A percentile compares a stretch with the other conserved stretches of the same genome.
phyloP scores from a whole-genome alignment of 2,797 vertebrate genomes.

The Sebastes diaconus region DNA sequence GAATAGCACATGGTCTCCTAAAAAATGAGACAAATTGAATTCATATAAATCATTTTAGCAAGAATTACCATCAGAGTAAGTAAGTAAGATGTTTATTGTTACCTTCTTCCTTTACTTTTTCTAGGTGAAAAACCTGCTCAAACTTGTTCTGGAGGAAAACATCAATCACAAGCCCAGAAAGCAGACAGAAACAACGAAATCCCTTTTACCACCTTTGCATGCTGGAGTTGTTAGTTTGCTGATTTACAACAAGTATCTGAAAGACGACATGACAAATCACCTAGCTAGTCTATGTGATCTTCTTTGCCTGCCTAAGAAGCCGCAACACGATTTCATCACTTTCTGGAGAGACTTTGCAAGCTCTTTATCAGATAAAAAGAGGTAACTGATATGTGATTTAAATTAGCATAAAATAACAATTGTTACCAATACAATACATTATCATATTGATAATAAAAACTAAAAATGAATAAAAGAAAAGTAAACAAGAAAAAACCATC shows the following conservation, averaged over 20 bases:
- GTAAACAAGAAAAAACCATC: background rate
- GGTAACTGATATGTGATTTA: background rate
- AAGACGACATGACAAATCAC: rapidly evolving
- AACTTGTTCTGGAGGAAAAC: background rate
- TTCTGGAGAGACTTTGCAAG: conserved; percentile 18
- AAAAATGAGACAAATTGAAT: background rate
- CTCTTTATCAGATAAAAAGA: background rate
- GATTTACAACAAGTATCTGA: background rate
- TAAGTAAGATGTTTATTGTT: background rate
- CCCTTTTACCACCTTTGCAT: background rate
- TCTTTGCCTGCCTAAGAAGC: background rate
- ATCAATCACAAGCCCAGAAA: background rate
- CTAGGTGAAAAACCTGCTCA: conserved; percentile 11
- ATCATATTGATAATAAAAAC: background rate
- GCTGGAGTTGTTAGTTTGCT: conserved; percentile 27
- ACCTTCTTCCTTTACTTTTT: background rate
- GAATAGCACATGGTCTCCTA: background rate
- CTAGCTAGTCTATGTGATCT: conserved; percentile 19
- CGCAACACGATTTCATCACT: rapidly evolving
- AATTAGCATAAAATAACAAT: background rate
- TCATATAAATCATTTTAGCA: background rate
- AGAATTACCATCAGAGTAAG: background rate
- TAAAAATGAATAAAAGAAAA: background rate
- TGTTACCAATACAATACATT: background rate
- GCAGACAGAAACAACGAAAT: background rate